Evolutionary conservation across 2,888 invertebrate species (phyloP).

Genomic region (Drosophila multiciliata): DNA sequence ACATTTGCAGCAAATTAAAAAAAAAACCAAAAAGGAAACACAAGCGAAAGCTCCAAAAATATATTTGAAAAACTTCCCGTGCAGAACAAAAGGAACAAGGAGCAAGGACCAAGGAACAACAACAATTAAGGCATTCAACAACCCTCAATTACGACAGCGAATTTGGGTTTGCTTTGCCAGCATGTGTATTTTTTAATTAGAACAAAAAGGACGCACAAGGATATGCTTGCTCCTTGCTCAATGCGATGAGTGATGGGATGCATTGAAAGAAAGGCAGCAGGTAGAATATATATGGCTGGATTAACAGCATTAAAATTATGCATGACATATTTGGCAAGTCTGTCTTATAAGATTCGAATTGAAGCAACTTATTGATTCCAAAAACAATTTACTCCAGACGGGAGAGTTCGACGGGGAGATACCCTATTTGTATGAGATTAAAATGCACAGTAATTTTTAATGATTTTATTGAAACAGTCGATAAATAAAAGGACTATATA

Average conservation of each 20-base stretch:
- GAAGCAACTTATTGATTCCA: neutral
- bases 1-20: conserved; percentile 51
- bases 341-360: neutral
- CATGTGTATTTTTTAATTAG: conserved; percentile 65
- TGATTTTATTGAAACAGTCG: neutral
- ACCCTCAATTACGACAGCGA: conserved; percentile 64
- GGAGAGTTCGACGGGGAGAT: neutral
- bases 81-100: conserved; percentile 61
- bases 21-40: conserved; percentile 10
- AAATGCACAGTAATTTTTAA: neutral
- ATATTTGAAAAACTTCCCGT: conserved; percentile 19
- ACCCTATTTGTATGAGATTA: neutral
- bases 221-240: conserved; percentile 28
- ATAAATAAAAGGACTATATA: neutral
- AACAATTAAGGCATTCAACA: conserved; percentile 70
- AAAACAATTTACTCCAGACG: neutral
- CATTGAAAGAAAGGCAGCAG: conserved; percentile 18
- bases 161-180: conserved; percentile 31
- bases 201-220: conserved; percentile 47
- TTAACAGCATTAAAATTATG: conserved; percentile 17
- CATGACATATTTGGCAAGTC: neutral
- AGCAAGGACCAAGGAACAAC: conserved; percentile 62
- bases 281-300: neutral
- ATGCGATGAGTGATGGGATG: conserved; percentile 25
- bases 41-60: conserved; percentile 41